Conservation (phyloP, 2,797 vertebrate species). For the Poecilia picta region DNA sequence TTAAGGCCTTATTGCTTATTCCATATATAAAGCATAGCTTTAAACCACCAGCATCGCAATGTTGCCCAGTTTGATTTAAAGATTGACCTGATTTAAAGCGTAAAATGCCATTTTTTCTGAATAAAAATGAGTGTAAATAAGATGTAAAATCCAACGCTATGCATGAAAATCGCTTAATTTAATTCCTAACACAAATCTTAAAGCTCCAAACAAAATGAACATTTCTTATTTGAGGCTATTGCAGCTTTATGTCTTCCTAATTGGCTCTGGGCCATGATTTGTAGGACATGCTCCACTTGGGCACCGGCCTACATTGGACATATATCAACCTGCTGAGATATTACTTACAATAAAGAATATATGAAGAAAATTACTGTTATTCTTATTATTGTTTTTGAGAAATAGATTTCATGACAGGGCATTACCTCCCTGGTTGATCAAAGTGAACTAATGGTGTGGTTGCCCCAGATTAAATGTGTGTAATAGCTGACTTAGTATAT, state of each 20-base stretch:
- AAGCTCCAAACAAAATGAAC: conserved; percentile 37
- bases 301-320: conserved; percentile 47
- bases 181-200: background rate
- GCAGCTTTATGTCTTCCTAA: conserved; percentile 22
- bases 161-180: background rate
- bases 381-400: background rate
- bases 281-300: conserved; percentile 60
- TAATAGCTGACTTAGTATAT: background rate
- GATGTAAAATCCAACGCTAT: background rate
- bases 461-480: background rate
- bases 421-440: background rate
- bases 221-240: conserved; percentile 34
- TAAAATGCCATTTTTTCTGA: background rate
- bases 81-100: background rate
- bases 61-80: background rate
- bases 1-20: background rate
- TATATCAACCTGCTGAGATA: conserved; percentile 16
- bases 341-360: conserved; percentile 7
- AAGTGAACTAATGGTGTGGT: background rate
- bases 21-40: too few relatives aligned
- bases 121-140: background rate
- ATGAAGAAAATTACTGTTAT: background rate
- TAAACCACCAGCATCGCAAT: background rate
- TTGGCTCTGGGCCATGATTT: conserved; percentile 38
- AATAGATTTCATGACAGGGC: background rate